Evolutionary conservation across 1,140 invertebrate species (phyloP), one percentile per base, ranked within the genome.

Genomic region (Heliothis virescens): DNA sequence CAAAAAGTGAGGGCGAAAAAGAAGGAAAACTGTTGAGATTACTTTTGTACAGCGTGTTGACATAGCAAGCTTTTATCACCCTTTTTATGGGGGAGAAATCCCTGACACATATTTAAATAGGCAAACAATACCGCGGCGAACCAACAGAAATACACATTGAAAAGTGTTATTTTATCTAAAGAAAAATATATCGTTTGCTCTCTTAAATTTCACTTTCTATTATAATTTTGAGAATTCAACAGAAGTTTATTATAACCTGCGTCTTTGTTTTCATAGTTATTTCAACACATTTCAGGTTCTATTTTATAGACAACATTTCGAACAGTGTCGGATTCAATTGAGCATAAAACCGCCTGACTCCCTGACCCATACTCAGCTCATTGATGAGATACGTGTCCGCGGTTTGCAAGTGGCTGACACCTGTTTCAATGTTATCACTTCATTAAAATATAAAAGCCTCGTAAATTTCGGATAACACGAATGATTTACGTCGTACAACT

Each of bases 31-130:
- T 87, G 87, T 90, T 87, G 83, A 90, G 90, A 92, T 92, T 92
- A 92, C 90, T 93, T 94, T 91, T 91, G 85, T 89, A 91, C 84
- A 86, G 78, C 80, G 85, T 93, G 90, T 94, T 93, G 91, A 94
- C 90, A 93, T 90, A 92, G 89, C 83, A 90, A 82, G 91, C 93
- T 94, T 93, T 94, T 94, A 94, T 91, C 93, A 87, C 90, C 90
- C 92, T 92, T 91, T 90, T 90, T 88, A 83, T 83, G 86, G 90
- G 89, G 88, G 88, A 87, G 86, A 94, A 92, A 92, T 92, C 89
- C 88, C 86, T 91, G 89, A 91, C 89, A 91, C 87, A 91, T 90
- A 92, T 94, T 94, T 94, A 92, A 94, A 94, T 91, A 92, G 85
- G 87, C 89, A 94, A 94, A 94, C 88, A 92, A 89, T 87, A 90